phyloP scores from a whole-genome alignment of 2,113 vertebrate genomes.

The Sylvicapra grimmia region DNA sequence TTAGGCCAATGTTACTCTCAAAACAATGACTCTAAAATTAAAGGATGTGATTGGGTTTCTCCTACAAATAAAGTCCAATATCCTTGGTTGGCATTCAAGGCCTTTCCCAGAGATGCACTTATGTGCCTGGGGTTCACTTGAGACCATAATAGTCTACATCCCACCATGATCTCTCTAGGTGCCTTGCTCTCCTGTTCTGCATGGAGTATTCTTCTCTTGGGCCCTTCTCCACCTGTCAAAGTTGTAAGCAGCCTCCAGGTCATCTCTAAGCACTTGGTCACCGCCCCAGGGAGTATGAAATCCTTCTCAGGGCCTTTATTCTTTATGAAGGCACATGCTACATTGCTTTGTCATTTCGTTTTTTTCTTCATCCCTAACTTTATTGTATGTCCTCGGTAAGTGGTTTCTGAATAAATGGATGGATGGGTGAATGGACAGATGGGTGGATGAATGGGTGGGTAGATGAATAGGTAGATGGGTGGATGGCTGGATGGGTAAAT shows the following conservation, averaged over 20 bases:
- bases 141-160: too few relatives aligned
- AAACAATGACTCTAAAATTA: background rate
- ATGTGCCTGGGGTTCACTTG: background rate
- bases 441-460: background rate
- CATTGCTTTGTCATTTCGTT: background rate
- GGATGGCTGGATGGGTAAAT: background rate
- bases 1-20: background rate
- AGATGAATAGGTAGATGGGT: background rate
- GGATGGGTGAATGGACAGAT: background rate
- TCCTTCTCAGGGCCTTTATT: background rate
- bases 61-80: background rate
- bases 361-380: background rate
- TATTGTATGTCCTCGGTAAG: background rate
- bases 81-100: background rate
- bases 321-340: background rate
- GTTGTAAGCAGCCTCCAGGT: background rate
- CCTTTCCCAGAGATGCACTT: background rate
- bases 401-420: background rate
- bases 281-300: background rate
- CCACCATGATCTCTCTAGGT: background rate
- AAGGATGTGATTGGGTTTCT: background rate
- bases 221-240: background rate
- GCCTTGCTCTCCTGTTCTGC: background rate
- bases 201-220: background rate
- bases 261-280: background rate